A percentile compares a stretch with the other conserved stretches of the same genome.
These are phyloP conservation scores for Boloria euphrosyne DNA, from an alignment of 2,888 invertebrate genomes.

Conservation along the genomic window DNA sequence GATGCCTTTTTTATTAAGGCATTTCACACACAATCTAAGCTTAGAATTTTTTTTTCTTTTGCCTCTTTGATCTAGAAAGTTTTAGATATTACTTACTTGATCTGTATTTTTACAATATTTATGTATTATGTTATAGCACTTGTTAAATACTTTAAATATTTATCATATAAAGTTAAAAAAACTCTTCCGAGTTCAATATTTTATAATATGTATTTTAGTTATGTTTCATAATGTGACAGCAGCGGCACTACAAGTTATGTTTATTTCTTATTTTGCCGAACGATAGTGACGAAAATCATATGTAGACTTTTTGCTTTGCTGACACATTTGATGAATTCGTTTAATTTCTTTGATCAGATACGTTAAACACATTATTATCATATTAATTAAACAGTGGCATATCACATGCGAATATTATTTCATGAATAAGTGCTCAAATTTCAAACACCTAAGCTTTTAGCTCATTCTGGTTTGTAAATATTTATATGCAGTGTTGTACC, in stretches of 20 bases:
- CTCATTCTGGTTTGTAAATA: constrained; percentile 7
- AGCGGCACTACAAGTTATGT: too few relatives aligned
- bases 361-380: too few relatives aligned
- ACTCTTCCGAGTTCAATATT: neutral
- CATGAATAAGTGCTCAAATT: neutral
- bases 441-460: neutral
- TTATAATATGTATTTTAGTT: too few relatives aligned
- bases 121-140: neutral
- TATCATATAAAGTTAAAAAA: neutral
- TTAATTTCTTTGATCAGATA: too few relatives aligned
- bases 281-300: too few relatives aligned
- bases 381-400: too few relatives aligned
- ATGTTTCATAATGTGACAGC: too few relatives aligned
- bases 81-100: neutral
- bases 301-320: too few relatives aligned
- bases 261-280: too few relatives aligned
- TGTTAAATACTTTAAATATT: neutral
- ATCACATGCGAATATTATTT: neutral
- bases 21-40: neutral
- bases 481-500: constrained; percentile 4
- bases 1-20: neutral
- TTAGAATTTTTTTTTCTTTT: neutral
- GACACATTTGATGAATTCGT: too few relatives aligned
- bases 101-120: neutral
- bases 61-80: neutral